A percentile compares a stretch with the other conserved stretches of the same genome.
Evolutionary conservation across 1,140 invertebrate species (phyloP).

Genomic region (Hyposmocoma kahamanoa): DNA sequence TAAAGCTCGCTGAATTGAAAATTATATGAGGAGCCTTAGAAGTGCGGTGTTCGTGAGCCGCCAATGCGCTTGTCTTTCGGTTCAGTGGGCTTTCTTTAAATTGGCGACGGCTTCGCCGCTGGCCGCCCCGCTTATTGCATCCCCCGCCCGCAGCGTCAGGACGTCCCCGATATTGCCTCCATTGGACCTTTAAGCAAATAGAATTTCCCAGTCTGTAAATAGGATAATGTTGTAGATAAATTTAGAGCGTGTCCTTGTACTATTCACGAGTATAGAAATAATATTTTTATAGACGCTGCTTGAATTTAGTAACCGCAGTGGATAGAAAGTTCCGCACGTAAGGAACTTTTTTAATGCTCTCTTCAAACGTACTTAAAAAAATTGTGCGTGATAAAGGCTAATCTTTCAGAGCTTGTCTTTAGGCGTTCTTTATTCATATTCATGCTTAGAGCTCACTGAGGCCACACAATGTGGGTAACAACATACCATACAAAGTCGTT

Average conservation of each 20-base stretch:
- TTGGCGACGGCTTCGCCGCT: conserved; percentile 67
- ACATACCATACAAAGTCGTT: conserved; percentile 54
- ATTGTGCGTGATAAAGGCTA: conserved; percentile 63
- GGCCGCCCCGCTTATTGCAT: conserved; percentile 68
- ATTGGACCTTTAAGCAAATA: conserved; percentile 70
- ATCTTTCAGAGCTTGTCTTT: conserved; percentile 51
- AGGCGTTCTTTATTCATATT: conserved; percentile 51
- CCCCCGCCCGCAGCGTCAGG: conserved; percentile 59
- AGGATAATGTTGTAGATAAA: conserved; percentile 60
- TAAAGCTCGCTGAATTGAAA: conserved; percentile 72
- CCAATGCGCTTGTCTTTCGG: conserved; percentile 75
- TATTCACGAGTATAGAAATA: conserved; percentile 42
- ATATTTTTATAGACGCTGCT: conserved; percentile 45
- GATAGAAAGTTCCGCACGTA: conserved; percentile 14
- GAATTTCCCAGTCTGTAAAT: conserved; percentile 65
- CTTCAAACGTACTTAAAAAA: conserved; percentile 14
- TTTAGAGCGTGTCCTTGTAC: conserved; percentile 35
- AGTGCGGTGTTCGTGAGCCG: conserved; percentile 58
- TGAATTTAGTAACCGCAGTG: no score
- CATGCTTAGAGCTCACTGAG: conserved; percentile 34
- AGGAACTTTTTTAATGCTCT: not conserved
- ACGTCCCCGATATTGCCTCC: conserved; percentile 69
- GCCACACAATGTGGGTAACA: conserved; percentile 30
- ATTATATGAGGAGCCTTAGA: conserved; percentile 70
- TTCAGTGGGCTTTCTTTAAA: conserved; percentile 75